phyloP scores from a whole-genome alignment of 2,888 invertebrate genomes.

The Agrenia bidenticulata region DNA sequence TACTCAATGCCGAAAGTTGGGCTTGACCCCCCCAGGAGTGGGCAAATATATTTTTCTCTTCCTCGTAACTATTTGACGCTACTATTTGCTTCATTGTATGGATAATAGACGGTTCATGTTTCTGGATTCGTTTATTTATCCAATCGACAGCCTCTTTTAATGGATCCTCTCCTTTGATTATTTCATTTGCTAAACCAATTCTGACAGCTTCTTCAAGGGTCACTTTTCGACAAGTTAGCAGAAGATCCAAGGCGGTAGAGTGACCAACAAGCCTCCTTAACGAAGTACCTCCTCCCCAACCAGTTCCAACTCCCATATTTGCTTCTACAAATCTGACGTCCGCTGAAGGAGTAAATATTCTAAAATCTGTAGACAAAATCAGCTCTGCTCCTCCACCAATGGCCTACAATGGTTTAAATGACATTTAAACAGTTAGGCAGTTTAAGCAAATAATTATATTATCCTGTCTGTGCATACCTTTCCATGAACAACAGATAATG shows the following conservation, averaged over 20 bases:
- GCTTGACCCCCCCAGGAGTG: slow-evolving; percentile 58
- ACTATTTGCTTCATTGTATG: slow-evolving; percentile 52
- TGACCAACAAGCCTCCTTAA: slow-evolving; percentile 58
- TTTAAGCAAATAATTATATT: background rate
- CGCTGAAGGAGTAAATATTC: slow-evolving; percentile 56
- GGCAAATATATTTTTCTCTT: slow-evolving; percentile 57
- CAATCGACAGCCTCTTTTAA: slow-evolving; percentile 53
- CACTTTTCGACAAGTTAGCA: slow-evolving; percentile 55
- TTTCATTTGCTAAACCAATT: slow-evolving; percentile 57
- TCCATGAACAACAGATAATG: slow-evolving; percentile 59
- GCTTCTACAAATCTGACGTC: slow-evolving; percentile 59
- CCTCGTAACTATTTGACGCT: slow-evolving; percentile 52
- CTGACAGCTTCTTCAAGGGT: slow-evolving; percentile 55
- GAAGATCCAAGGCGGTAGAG: slow-evolving; percentile 57
- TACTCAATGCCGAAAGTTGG: slow-evolving; percentile 55
- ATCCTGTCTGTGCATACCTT: slow-evolving; percentile 28
- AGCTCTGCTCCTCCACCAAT: slow-evolving; percentile 63
- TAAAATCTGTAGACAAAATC: slow-evolving; percentile 59
- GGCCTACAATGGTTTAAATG: slow-evolving; percentile 54
- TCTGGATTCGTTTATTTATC: slow-evolving; percentile 54
- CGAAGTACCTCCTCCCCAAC: slow-evolving; percentile 60
- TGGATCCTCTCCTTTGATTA: slow-evolving; percentile 54
- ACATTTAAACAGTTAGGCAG: too few species aligned
- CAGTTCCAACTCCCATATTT: slow-evolving; percentile 59
- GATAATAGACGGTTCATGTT: slow-evolving; percentile 53